Evolutionary conservation across 2,113 vertebrate species (phyloP).

Genomic region (Phaethornis superciliosus): DNA sequence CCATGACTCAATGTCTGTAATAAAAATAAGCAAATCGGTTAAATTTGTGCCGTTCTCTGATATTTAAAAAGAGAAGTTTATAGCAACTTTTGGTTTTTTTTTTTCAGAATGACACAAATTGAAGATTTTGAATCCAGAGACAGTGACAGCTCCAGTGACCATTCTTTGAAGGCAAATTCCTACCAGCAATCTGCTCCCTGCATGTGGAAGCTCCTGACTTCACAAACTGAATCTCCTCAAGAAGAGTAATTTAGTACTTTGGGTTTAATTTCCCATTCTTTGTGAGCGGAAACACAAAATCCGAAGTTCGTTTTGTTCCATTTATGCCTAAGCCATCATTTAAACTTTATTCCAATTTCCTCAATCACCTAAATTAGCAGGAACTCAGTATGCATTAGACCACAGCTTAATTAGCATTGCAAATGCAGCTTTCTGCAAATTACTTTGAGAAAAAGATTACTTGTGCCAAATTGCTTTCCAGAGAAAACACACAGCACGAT

Average conservation of each 20-base stretch:
- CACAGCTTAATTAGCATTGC: not conserved
- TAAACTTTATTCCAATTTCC: not conserved
- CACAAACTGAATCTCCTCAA: not conserved
- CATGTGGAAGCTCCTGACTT: fast-evolving
- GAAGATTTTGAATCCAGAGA: not conserved
- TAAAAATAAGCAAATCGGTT: not conserved
- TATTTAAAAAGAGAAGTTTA: not conserved
- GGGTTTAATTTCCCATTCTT: not conserved
- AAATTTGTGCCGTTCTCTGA: not conserved
- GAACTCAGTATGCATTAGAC: not conserved
- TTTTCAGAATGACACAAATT: not conserved
- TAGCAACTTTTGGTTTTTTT: not conserved
- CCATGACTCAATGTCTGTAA: not conserved
- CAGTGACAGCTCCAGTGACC: not conserved
- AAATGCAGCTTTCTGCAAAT: not conserved
- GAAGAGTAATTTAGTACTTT: not conserved
- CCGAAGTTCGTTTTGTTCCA: not conserved
- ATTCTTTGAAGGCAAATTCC: not conserved
- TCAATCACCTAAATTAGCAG: not conserved
- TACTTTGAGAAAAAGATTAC: not conserved
- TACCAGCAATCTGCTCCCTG: not conserved
- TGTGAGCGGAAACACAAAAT: not conserved
- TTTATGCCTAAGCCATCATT: not conserved
- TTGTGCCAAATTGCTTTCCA: not conserved
- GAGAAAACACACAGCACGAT: not conserved